Base-by-base conservation (phyloP, 2,797 vertebrate species). In the Lithobates pipiens region DNA sequence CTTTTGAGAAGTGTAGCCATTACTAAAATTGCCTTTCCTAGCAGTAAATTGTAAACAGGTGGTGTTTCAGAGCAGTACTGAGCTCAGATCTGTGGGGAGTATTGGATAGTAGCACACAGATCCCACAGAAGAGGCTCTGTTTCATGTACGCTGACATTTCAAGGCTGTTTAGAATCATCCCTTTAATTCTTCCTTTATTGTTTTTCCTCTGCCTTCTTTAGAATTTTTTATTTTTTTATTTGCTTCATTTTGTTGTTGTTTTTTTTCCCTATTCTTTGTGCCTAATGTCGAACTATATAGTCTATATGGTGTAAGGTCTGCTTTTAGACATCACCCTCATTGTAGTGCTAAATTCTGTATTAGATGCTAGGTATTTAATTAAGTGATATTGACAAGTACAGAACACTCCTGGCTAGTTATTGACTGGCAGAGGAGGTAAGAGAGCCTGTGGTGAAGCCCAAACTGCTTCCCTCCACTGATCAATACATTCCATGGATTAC, bases 31-130 rank as follows among this genome's bases (percentile, higher is more conserved):
- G 86, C 86, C 81, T 87, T 87, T 80, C 61, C 76, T 75, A 79
- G 86, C 81, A 83, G 86, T 84, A 87, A 87, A 87, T 87, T 87
- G 86, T 87, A 87, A 87, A 80, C 86, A 87, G 86, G 86, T 87
- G 86, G 86, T 70, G 86, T 83, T 79, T 87, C 77, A 84, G 86
- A 87, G 79, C 81, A 70, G 85, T 80, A 39, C 57, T 73, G 81
- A 87, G 85, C 83, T 87, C 81, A 80, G 85, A 87, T 80, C 81
- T 87, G 81, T 87, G 81, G 86, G 86, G 81, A 87, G 86, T 87
- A 87, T 87, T 83, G 86, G 86, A 87, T 86, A 83, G 80, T 86
- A 82, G 85, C 85, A 57, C 78, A 78, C 70, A 86, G 82, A 86
- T 84, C 86, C 86, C 86, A 83, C 9, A 63, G 86, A 87, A 69